Conservation (phyloP, 1,140 invertebrate genomes). For the Drosophila micromelanica region DNA sequence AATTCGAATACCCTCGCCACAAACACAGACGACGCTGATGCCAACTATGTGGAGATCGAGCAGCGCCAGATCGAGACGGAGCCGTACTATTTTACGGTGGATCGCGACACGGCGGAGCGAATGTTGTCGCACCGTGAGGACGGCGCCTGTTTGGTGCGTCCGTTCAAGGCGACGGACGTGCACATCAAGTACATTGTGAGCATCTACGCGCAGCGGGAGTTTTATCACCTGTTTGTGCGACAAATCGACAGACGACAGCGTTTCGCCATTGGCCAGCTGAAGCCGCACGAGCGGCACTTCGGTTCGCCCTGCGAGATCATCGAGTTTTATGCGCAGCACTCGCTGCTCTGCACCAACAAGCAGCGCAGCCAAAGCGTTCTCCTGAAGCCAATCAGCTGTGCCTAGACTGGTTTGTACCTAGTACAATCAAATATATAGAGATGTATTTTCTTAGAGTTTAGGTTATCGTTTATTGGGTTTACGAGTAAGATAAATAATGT, state of each 20-base stretch:
- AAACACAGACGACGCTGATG: constrained; percentile 61
- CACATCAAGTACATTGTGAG: constrained; percentile 79
- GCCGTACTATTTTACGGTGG: constrained; percentile 76
- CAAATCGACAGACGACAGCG: constrained; percentile 65
- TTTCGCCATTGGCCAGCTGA: constrained; percentile 70
- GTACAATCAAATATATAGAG: background rate
- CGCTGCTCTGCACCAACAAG: constrained; percentile 77
- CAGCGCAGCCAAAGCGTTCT: constrained; percentile 58
- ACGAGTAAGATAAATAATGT: constrained; percentile 57
- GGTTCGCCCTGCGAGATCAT: constrained; percentile 71
- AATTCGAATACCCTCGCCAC: too few species aligned
- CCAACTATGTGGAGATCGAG: constrained; percentile 71
- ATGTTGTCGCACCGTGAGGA: constrained; percentile 66
- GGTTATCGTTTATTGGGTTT: constrained; percentile 62
- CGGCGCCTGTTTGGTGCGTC: constrained; percentile 77
- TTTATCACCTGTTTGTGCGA: constrained; percentile 73
- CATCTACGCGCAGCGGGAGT: constrained; percentile 70
- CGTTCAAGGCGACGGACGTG: constrained; percentile 74
- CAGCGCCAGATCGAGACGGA: constrained; percentile 72
- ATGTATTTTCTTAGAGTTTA: constrained; percentile 11
- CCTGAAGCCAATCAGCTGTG: constrained; percentile 63
- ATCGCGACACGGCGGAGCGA: constrained; percentile 64
- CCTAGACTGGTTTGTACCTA: constrained; percentile 14
- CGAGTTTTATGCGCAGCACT: constrained; percentile 68
- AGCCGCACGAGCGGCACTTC: constrained; percentile 64